These are phyloP conservation scores for Cottoperca gobio DNA, from an alignment of 2,797 vertebrate species.

Conservation along the genomic window DNA sequence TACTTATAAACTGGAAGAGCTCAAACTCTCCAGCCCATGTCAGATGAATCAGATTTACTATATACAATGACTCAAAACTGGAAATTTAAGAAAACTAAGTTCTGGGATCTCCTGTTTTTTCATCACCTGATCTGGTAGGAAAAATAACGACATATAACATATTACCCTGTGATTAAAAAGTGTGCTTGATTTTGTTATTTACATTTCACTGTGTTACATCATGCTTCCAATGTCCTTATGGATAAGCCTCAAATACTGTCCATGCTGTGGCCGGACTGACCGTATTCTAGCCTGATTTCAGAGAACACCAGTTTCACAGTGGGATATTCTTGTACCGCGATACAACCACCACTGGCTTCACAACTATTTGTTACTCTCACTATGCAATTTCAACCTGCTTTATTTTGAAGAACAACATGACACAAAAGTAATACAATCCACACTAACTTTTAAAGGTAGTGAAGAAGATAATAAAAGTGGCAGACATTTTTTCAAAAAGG, in stretches of 20 bases:
- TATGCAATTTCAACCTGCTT: slow-evolving; percentile 13
- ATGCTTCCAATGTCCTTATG: not conserved
- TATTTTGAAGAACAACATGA: slow-evolving; percentile 32
- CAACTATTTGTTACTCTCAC: not conserved
- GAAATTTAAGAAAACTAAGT: too few relatives aligned
- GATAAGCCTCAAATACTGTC: not conserved
- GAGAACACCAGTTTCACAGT: slow-evolving; percentile 7
- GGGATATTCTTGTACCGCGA: not conserved
- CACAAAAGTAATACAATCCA: slow-evolving; percentile 33
- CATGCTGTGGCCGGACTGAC: not conserved
- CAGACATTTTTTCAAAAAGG: slow-evolving; percentile 8
- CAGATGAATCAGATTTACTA: too few relatives aligned
- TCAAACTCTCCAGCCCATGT: slow-evolving; percentile 12
- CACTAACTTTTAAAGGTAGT: slow-evolving; percentile 21
- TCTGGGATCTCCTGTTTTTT: not conserved
- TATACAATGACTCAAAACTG: too few relatives aligned
- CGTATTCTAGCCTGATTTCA: slow-evolving; percentile 6
- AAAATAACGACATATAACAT: too few relatives aligned
- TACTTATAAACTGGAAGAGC: too few relatives aligned
- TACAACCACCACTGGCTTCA: not conserved
- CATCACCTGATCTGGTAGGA: not conserved
- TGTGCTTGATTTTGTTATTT: not conserved
- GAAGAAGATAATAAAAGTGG: slow-evolving; percentile 19
- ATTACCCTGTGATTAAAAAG: too few relatives aligned
- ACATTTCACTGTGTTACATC: not conserved